Base-by-base conservation (phyloP, 1,140 invertebrate species). In the Cydia amplana region DNA sequence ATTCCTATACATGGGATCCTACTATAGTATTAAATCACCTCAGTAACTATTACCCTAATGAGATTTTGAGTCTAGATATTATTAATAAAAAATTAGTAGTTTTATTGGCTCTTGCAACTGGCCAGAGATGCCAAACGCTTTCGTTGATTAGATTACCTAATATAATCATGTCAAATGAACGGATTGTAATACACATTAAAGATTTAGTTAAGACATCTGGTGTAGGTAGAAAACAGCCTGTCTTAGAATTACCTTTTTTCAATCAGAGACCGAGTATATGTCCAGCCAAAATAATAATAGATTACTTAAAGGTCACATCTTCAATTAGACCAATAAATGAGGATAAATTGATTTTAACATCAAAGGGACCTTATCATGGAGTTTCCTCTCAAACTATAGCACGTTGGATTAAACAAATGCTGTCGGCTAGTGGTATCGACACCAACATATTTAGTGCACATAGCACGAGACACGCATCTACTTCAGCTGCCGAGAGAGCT, bases 221-320 rank as follows among this genome's bases (percentile, higher is more conserved):
- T n/a, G n/a, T n/a, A n/a, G n/a, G n/a, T n/a, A n/a, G n/a, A n/a
- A n/a, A n/a, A n/a, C n/a, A 65, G 12, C 63, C 63, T 10, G 14
- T 65, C 10, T 28, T 65, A 12, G 25, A 65, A 12, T 28, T 65
- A n/a, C 63, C 63, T 28, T 65, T 65, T 65, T 65, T 65, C 20
- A 4, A 12, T 14, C 28, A 63, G 3, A 1, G 60, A 18, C 10
- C 4, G 0, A 12, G 20, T 65, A 14, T 65, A n/a, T n/a, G n/a
- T n/a, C n/a, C n/a, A n/a, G 28, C 23, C 23, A 28, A 1, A 10
- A 32, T 10, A 10, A 12, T 65, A 12, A 10, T 12, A 16, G 4
- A 7, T 10, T 65, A 65, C 25, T 12, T 65, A 12, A 1, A 9
- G 4, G 28, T 25, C 2, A 28, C 63, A 4, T 14, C 23, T 4